Base-by-base conservation (phyloP, 2,113 vertebrate species). In the Castor canadensis region DNA sequence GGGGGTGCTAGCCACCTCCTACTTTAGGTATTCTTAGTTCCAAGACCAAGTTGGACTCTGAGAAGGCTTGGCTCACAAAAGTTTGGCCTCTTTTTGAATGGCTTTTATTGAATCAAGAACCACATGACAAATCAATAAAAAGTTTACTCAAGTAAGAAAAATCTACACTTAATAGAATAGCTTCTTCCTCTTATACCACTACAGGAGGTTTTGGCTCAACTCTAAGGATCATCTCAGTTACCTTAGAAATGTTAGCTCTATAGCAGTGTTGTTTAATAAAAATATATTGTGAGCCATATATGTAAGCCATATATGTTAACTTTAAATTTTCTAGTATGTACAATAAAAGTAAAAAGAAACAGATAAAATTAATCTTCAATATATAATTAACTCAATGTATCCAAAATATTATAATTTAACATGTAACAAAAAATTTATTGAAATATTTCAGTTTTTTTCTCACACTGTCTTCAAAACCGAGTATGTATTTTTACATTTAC, bases 301-400 rank as follows among this genome's bases (percentile, higher is more conserved):
- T 69, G n/a, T n/a, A n/a, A 58, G 22, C 35, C n/a, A 69, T 3
- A 69, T 16, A 49, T 15, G 26, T n/a, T 32, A 66, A 89, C 45
- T 69, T 81, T 52, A 76, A 43, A 88, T 38, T 56, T 77, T 84
- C 38, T 26, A 85, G 84, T 26, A 52, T 13, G 72, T 19, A 79
- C 22, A 62, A 73, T 66, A 62, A 89, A 89, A 85, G 67, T 35
- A 43, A 83, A 77, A 94, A 92, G 16, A 87, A 92, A 91, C 9
- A 20, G 11, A 28, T 73, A 5, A 80, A 79, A 94, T 58, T n/a
- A 89, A 89, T 43, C 89, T 95, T 77, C 93, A 71, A 43, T 69
- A 86, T 77, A 45, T 79, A 87, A 49, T 83, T 77, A 72, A 75
- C n/a, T 52, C 72, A 90, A 64, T 35, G n/a, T 40, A 52, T 64